Conservation (phyloP, 2,888 invertebrate genomes). For the Ochropleura plecta region DNA sequence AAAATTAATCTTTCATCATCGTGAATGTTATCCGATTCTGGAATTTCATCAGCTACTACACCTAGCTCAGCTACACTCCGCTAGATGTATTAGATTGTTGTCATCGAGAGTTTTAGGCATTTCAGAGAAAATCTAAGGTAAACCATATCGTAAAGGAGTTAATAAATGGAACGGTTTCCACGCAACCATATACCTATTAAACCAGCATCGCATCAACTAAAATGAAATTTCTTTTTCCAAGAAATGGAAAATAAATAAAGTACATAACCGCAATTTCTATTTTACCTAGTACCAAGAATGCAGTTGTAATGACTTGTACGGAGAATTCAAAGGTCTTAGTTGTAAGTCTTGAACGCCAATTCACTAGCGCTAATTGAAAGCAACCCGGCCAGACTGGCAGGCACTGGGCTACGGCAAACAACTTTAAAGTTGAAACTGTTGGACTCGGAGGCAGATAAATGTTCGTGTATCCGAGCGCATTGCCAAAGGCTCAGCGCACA, state of each 20-base stretch:
- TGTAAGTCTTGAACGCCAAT: conserved; percentile 61
- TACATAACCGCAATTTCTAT: neutral
- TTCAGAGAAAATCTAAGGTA: neutral
- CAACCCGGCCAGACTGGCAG: conserved; percentile 55
- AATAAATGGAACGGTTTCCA: neutral
- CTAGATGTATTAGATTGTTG: neutral
- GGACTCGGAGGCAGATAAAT: conserved; percentile 58
- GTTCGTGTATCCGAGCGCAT: conserved; percentile 48
- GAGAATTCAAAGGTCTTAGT: conserved; percentile 58
- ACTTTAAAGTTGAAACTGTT: conserved; percentile 62
- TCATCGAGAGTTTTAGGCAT: conserved; percentile 1
- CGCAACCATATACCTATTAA: neutral
- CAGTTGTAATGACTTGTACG: conserved; percentile 27
- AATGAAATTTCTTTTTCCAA: neutral
- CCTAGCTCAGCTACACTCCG: neutral
- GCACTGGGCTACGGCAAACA: conserved; percentile 55
- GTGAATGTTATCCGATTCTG: neutral
- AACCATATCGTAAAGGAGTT: conserved; percentile 5
- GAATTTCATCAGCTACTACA: neutral
- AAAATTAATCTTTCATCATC: too few relatives aligned
- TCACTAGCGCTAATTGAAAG: conserved; percentile 71
- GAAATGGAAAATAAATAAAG: neutral
- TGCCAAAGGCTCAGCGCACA: conserved; percentile 58
- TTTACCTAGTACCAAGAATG: neutral
- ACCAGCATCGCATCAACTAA: neutral